Evolutionary conservation across 2,888 invertebrate species (phyloP).

Genomic region (Drosophila nr. perissopoda): DNA sequence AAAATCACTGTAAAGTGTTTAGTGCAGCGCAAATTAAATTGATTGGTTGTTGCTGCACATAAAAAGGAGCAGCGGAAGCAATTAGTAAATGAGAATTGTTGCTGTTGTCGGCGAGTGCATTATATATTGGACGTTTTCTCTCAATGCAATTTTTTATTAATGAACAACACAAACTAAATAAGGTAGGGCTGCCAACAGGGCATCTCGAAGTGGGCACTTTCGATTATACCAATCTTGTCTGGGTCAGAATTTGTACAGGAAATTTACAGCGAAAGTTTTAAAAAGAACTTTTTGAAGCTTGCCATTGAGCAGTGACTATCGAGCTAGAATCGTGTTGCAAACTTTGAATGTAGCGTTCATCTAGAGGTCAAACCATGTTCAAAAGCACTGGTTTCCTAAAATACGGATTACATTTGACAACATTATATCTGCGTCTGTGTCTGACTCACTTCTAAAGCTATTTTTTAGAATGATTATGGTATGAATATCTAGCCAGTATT

Average conservation of each 20-base stretch:
- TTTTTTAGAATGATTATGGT: background rate
- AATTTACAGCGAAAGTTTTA: background rate
- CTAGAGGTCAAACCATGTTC: background rate
- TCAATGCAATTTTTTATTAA: background rate
- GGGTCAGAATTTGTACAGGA: background rate
- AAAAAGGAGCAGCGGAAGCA: background rate
- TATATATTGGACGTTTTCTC: background rate
- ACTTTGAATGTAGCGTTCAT: background rate
- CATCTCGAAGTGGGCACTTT: background rate
- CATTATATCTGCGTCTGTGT: background rate
- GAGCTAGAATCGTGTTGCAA: background rate
- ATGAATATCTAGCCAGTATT: accelerated
- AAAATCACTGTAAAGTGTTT: too few species aligned
- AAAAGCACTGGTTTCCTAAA: background rate
- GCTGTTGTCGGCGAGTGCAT: background rate
- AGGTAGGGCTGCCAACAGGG: background rate
- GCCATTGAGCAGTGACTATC: background rate
- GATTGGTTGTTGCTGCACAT: background rate
- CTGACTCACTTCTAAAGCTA: background rate
- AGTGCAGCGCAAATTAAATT: too few species aligned
- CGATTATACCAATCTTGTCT: background rate
- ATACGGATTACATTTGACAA: background rate
- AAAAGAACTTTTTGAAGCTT: background rate
- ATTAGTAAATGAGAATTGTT: background rate
- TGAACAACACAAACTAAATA: background rate